phyloP scores from a whole-genome alignment of 2,888 invertebrate species.

The Cryptocephalus primarius region DNA sequence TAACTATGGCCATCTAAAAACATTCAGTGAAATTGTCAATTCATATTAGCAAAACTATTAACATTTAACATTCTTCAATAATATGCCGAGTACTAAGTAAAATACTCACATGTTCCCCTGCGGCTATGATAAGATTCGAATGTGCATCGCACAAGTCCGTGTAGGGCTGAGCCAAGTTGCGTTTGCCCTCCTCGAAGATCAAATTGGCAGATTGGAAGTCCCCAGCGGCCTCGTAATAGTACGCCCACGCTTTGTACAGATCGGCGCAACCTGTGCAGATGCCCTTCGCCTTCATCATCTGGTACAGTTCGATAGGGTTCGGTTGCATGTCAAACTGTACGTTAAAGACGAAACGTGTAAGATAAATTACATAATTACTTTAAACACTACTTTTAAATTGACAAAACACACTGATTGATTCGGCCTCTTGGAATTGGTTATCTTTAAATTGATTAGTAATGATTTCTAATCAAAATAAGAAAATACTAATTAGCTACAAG shows the following conservation, averaged over 20 bases:
- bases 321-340: slow-evolving; percentile 63
- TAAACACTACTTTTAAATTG: too few relatives aligned
- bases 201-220: slow-evolving; percentile 76
- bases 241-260: slow-evolving; percentile 85
- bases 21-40: too few relatives aligned
- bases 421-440: too few relatives aligned
- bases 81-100: not conserved
- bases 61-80: too few relatives aligned
- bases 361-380: slow-evolving; percentile 1
- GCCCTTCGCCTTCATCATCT: slow-evolving; percentile 67
- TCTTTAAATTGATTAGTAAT: too few relatives aligned
- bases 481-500: too few relatives aligned
- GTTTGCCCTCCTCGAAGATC: slow-evolving; percentile 67
- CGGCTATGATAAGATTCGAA: slow-evolving; percentile 32
- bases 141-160: slow-evolving; percentile 67
- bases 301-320: slow-evolving; percentile 69
- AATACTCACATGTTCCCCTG: slow-evolving; percentile 31
- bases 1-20: too few relatives aligned
- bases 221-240: slow-evolving; percentile 69
- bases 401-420: not conserved
- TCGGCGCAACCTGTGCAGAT: slow-evolving; percentile 73
- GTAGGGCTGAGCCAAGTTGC: slow-evolving; percentile 66
- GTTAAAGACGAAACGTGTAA: slow-evolving; percentile 1
- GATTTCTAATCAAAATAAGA: too few relatives aligned
- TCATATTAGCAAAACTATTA: too few relatives aligned